Percentiles rank a stretch among this genome's conserved stretches.
These are phyloP conservation scores for Zaprionus ornatus DNA, from an alignment of 1,140 invertebrate species.

Conservation along the genomic window DNA sequence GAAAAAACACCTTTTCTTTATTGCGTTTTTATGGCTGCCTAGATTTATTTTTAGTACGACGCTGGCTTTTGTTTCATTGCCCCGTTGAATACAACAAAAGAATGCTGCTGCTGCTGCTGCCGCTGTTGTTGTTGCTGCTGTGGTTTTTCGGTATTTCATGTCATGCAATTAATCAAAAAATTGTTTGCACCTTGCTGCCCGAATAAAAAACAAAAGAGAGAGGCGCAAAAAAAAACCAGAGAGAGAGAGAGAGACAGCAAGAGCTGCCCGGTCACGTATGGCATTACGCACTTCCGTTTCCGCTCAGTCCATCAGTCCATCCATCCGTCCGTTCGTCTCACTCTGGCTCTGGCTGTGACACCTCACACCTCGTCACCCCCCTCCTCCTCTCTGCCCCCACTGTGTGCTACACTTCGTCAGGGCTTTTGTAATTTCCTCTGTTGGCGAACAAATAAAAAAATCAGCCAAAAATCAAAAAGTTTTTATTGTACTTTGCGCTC, in stretches of 20 bases:
- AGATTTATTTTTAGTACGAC: constrained; percentile 65
- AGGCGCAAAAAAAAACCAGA: background rate
- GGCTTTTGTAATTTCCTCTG: constrained; percentile 56
- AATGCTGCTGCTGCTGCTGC: constrained; percentile 26
- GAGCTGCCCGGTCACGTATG: constrained; percentile 60
- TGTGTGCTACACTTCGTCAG: background rate
- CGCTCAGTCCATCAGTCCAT: constrained; percentile 37
- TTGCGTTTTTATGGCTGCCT: constrained; percentile 75
- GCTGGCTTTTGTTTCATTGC: constrained; percentile 67
- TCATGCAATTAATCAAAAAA: constrained; percentile 78
- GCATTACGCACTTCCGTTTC: constrained; percentile 79
- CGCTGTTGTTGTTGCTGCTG: constrained; percentile 27
- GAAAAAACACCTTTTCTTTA: constrained; percentile 60
- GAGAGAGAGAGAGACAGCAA: constrained; percentile 2
- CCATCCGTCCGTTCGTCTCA: constrained; percentile 12
- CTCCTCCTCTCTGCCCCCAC: background rate
- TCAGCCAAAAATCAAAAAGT: constrained; percentile 66
- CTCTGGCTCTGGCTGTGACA: constrained; percentile 10
- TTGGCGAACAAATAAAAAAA: constrained; percentile 55
- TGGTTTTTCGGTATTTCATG: constrained; percentile 36
- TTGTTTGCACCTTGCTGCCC: constrained; percentile 65
- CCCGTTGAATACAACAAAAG: constrained; percentile 48
- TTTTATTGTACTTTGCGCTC: constrained; percentile 64
- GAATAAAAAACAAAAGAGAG: constrained; percentile 9
- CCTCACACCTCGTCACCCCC: background rate